These are phyloP conservation scores for Trachelus troglodyta DNA, from an alignment of 2,888 invertebrate species.

Conservation along the genomic window DNA sequence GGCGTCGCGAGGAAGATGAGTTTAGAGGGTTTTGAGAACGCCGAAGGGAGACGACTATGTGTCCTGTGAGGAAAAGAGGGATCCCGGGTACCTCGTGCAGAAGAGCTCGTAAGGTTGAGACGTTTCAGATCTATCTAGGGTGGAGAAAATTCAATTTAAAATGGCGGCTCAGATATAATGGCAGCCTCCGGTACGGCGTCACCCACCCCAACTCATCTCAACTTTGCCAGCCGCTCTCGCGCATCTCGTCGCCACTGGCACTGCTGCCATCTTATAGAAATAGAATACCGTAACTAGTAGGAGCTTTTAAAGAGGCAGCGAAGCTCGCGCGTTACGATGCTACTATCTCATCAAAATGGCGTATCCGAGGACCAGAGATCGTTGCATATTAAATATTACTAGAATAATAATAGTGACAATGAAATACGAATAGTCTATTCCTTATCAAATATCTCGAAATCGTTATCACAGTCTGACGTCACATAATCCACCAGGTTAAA, in stretches of 20 bases:
- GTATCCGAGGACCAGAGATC: background rate
- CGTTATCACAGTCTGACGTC: background rate
- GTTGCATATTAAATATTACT: background rate
- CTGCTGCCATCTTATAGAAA: conserved; percentile 51
- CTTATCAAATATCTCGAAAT: background rate
- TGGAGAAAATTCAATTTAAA: conserved; percentile 66
- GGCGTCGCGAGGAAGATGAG: background rate
- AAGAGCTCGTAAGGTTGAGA: conserved; percentile 50
- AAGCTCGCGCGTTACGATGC: background rate
- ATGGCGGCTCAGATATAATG: conserved; percentile 66
- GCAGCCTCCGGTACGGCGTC: conserved; percentile 64
- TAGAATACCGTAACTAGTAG: conserved; percentile 49
- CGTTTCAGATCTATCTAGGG: conserved; percentile 64
- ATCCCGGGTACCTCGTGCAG: conserved; percentile 28
- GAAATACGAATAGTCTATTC: background rate
- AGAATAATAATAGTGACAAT: background rate
- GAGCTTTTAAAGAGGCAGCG: conserved; percentile 38
- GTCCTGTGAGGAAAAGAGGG: conserved; percentile 15
- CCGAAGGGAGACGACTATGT: background rate
- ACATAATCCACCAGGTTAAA: background rate
- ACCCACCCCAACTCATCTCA: conserved; percentile 60
- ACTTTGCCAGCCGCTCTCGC: conserved; percentile 54
- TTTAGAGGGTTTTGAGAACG: background rate
- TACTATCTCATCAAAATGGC: background rate
- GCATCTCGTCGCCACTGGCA: conserved; percentile 39